Conservation (phyloP, 2,113 vertebrate genomes). For the Fulica atra region DNA sequence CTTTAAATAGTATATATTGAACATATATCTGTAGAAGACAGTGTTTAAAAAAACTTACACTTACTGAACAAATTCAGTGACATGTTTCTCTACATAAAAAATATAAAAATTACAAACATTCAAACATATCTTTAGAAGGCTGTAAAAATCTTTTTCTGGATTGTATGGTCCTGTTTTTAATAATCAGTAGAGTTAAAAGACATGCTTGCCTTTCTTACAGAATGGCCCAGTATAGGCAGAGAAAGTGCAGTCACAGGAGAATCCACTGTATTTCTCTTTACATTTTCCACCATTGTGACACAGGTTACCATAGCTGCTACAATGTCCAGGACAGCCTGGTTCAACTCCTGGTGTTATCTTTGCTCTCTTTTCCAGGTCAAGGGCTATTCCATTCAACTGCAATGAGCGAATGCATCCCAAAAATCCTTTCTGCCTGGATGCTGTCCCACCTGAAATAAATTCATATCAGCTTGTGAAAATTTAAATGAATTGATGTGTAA, state of each 20-base stretch:
- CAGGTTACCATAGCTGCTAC: constrained; percentile 90
- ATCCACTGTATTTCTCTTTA: constrained; percentile 83
- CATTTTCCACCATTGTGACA: constrained; percentile 88
- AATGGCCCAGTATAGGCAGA: constrained; percentile 87
- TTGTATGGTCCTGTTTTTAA: background rate
- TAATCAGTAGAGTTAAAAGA: background rate
- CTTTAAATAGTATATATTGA: background rate
- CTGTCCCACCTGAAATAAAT: constrained; percentile 86
- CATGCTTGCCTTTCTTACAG: constrained; percentile 84
- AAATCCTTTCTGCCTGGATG: constrained; percentile 93
- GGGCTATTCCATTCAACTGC: constrained; percentile 85
- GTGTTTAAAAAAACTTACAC: background rate
- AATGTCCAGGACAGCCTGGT: constrained; percentile 91
- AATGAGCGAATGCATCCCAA: constrained; percentile 91
- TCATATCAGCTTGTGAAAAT: background rate
- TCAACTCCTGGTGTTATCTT: constrained; percentile 89
- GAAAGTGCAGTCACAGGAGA: constrained; percentile 86
- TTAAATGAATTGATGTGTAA: background rate
- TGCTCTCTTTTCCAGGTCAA: constrained; percentile 90
- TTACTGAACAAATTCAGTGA: background rate
- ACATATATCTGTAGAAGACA: background rate
- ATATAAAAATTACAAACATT: background rate
- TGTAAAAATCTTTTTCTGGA: background rate
- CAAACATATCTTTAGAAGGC: background rate
- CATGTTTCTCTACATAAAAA: background rate